Conservation (phyloP, 2,888 invertebrate genomes). For the Agonum fuliginosum region DNA sequence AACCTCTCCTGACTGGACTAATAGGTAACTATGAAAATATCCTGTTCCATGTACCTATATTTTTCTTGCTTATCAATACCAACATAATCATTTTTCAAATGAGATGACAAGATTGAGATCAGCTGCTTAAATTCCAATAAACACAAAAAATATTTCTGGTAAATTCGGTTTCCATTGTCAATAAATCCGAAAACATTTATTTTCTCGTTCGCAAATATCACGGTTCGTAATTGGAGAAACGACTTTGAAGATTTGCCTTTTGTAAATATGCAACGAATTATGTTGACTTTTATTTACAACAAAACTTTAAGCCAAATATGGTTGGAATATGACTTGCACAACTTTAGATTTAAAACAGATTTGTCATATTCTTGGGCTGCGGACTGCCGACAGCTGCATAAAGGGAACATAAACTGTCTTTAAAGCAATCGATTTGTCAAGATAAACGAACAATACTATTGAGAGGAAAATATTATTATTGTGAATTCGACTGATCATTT, state of each 20-base stretch:
- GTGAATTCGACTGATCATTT: not conserved
- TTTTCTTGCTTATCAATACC: no score
- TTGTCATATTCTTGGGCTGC: slow-evolving; percentile 27
- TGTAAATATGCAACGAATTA: slow-evolving; percentile 32
- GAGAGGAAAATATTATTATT: not conserved
- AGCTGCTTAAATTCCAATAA: not conserved
- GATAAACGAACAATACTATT: not conserved
- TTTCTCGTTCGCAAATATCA: slow-evolving; percentile 21
- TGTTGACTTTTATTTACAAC: slow-evolving; percentile 14
- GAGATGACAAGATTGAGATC: no score
- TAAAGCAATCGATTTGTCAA: slow-evolving; percentile 26
- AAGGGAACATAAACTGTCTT: slow-evolving; percentile 2
- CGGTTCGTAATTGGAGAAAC: slow-evolving; percentile 18
- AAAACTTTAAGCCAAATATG: slow-evolving; percentile 6
- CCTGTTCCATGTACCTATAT: no score
- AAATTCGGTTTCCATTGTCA: not conserved
- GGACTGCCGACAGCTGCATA: not conserved
- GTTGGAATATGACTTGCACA: slow-evolving; percentile 28
- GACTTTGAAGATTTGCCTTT: slow-evolving; percentile 15
- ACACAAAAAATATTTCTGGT: not conserved
- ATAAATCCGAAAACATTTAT: slow-evolving; percentile 13
- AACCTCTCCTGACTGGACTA: no score
- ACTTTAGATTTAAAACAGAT: slow-evolving; percentile 26
- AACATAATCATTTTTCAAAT: no score
- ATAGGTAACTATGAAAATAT: no score